Percentiles rank a stretch among this genome's conserved stretches.
phyloP scores from a whole-genome alignment of 1,140 invertebrate genomes.

The Ceratina australensis region DNA sequence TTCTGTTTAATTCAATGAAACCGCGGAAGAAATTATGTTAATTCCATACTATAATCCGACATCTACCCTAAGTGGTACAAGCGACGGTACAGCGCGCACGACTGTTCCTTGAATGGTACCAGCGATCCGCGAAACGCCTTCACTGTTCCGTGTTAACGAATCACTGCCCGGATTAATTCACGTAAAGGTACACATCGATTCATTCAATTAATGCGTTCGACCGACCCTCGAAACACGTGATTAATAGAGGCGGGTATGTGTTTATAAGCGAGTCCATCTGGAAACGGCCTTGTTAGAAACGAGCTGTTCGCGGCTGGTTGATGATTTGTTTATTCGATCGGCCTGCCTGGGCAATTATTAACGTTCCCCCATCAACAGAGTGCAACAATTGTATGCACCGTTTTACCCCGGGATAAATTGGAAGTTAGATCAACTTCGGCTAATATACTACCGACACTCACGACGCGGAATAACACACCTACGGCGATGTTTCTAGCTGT shows the following conservation, averaged over 20 bases:
- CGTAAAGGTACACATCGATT: conserved; percentile 32
- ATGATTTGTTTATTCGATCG: conserved; percentile 29
- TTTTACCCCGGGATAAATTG: not conserved
- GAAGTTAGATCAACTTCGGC: not conserved
- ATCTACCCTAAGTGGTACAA: too few relatives aligned
- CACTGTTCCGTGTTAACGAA: conserved; percentile 28
- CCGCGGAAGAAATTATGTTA: too few relatives aligned
- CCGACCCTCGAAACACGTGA: conserved; percentile 29
- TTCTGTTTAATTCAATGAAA: too few relatives aligned
- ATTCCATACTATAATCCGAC: too few relatives aligned
- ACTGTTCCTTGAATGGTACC: not conserved
- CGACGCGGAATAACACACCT: too few relatives aligned
- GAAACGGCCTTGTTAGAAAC: conserved; percentile 14
- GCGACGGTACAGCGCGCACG: not conserved
- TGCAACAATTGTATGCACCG: not conserved
- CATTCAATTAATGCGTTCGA: conserved; percentile 38
- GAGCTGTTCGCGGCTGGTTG: not conserved
- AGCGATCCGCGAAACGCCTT: not conserved
- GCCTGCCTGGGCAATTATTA: conserved; percentile 4
- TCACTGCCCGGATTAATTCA: conserved; percentile 14
- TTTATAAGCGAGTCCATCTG: conserved; percentile 46
- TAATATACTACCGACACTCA: not conserved
- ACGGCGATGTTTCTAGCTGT: too few relatives aligned
- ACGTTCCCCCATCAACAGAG: not conserved
- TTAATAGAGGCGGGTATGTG: conserved; percentile 33